phyloP scores from a whole-genome alignment of 2,113 vertebrate genomes.

The Hemibagrus wyckioides region DNA sequence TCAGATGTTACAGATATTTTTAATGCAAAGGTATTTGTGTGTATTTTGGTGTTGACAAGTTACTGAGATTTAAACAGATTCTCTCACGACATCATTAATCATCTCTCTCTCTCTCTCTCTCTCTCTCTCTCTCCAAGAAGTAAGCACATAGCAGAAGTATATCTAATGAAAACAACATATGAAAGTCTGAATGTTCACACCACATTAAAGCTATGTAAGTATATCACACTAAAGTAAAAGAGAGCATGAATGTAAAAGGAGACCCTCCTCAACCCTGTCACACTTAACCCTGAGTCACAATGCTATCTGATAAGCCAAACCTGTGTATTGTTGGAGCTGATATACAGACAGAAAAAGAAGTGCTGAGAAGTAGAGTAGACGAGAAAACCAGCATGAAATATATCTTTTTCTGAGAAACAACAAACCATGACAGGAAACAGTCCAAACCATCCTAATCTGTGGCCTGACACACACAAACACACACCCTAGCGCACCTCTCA shows the following conservation, averaged over 20 bases:
- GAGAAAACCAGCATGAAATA: constrained; percentile 5
- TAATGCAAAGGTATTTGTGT: background rate
- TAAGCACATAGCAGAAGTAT: background rate
- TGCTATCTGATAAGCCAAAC: background rate
- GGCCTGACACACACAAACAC: constrained; percentile 10
- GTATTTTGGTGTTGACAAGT: background rate
- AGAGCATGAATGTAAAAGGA: background rate
- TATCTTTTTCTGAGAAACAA: constrained; percentile 42
- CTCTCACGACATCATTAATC: no score
- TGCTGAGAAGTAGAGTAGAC: background rate
- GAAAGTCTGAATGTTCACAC: no score
- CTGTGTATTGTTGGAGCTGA: background rate
- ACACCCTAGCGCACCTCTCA: constrained; percentile 57
- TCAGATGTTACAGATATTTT: background rate
- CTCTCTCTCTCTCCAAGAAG: background rate
- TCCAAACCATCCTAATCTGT: constrained; percentile 6
- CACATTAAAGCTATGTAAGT: background rate
- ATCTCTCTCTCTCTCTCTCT: background rate
- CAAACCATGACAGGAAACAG: constrained; percentile 35
- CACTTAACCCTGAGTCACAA: background rate
- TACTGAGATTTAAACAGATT: background rate
- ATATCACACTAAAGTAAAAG: background rate
- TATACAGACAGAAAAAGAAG: background rate
- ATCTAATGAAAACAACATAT: constrained; percentile 6
- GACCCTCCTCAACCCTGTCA: background rate